Percentiles rank a stretch among this genome's conserved stretches.
These are phyloP conservation scores for Gambusia holbrooki DNA, from an alignment of 2,113 vertebrate species.

Conservation along the genomic window DNA sequence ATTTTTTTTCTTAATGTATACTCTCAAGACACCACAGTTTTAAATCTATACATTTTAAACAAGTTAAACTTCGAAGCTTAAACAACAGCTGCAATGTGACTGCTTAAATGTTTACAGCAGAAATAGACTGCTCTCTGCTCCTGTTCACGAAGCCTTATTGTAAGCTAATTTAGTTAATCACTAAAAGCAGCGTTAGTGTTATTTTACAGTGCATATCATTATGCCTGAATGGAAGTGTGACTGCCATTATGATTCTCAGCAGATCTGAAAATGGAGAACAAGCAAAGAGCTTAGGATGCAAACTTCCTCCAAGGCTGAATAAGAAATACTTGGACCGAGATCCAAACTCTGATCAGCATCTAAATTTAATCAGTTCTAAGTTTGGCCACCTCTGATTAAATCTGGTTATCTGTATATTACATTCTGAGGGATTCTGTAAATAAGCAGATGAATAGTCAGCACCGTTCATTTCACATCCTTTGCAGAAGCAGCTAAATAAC, in stretches of 20 bases:
- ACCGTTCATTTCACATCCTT: not conserved
- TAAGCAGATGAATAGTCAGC: not conserved
- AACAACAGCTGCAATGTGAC: slow-evolving; percentile 1
- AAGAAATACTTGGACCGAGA: not conserved
- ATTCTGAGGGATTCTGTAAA: not conserved
- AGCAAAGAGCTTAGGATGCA: not conserved
- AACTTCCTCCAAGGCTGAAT: not conserved
- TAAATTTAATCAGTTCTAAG: slow-evolving; percentile 2
- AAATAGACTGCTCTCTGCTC: slow-evolving; percentile 2
- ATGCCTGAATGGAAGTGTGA: slow-evolving; percentile 41
- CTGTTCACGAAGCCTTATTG: slow-evolving; percentile 23
- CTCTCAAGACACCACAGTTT: not conserved
- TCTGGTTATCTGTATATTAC: not conserved
- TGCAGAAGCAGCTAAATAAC: not conserved
- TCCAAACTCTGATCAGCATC: not conserved
- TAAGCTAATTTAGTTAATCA: slow-evolving; percentile 23
- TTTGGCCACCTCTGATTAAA: not conserved
- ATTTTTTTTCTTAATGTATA: not conserved
- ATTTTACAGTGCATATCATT: slow-evolving; percentile 52
- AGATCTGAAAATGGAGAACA: slow-evolving; percentile 28
- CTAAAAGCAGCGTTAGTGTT: slow-evolving; percentile 37
- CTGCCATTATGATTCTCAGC: slow-evolving; percentile 29
- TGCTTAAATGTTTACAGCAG: not conserved
- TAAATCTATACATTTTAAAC: not conserved
- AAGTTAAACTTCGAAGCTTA: not conserved